Evolutionary conservation across 2,888 invertebrate genomes (phyloP), one percentile per base, ranked within the genome.

Genomic region (Tenthredo amoena): DNA sequence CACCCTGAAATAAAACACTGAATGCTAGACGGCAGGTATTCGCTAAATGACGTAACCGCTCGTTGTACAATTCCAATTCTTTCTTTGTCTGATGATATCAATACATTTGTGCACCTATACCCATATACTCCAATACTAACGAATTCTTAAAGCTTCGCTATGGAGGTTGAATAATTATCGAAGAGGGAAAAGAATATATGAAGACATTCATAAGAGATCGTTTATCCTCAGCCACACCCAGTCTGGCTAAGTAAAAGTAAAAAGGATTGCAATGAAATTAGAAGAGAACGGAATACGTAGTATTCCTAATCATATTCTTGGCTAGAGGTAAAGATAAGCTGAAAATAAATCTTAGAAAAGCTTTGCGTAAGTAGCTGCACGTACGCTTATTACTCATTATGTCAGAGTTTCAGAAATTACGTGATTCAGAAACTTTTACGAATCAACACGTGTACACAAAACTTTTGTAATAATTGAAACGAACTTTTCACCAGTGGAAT

Each of bases 181-280:
- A 37, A 81, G 15, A 7, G 3, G 3, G 40, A 50, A 62, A 21
- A 81, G 58, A 10, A 21, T 12, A 37, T 4, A n/a, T 34, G 62
- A 62, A 81, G 62, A 21, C 21, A 40, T 62, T 62, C n/a, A 40
- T 12, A 21, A 62, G 34, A 77, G 81, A 58, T 62, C 62, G 62
- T 40, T 81, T 58, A 81, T 81, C 40, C 81, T 81, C 81, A 40
- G 40, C 81, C 81, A 62, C 81, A 40, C 62, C 81, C 81, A 58
- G 37, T 37, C 81, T 62, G 81, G 81, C 12, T 21, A 21, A 26
- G 55, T 55, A 55, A 77, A 12, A 77, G 55, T 31, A 34, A 55
- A 77, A 77, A 77, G 34, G 55, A 55, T 77, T 21, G 2, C 34
- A 34, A 21, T 37, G 62, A 79, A 79, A 62, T 55, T 58, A 79